A percentile compares a stretch with the other conserved stretches of the same genome.
These are phyloP conservation scores for Asteroscopus sphinx DNA, from an alignment of 2,888 invertebrate species.

Conservation along the genomic window DNA sequence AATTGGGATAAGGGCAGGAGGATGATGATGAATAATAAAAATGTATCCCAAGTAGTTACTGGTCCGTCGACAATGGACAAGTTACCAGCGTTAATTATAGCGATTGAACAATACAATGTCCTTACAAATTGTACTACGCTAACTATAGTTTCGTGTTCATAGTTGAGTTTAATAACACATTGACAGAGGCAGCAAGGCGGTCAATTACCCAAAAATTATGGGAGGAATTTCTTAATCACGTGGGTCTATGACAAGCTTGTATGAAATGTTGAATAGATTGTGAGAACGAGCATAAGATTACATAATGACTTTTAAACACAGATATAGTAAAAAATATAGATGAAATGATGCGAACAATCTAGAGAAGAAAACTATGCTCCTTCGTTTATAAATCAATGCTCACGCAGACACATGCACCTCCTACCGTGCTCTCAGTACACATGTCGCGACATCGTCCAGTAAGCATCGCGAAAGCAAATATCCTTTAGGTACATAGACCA, in stretches of 20 bases:
- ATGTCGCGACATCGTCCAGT: too few species aligned
- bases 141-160: slow-evolving; percentile 28
- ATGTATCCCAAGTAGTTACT: slow-evolving; percentile 5
- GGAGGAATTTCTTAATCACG: slow-evolving; percentile 38
- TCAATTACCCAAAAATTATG: slow-evolving; percentile 43
- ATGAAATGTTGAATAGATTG: background rate
- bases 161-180: slow-evolving; percentile 39
- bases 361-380: too few species aligned
- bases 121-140: slow-evolving; percentile 23
- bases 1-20: too few species aligned
- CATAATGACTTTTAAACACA: slow-evolving; percentile 2
- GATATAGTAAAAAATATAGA: too few species aligned
- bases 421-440: too few species aligned
- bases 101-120: slow-evolving; percentile 44
- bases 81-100: slow-evolving; percentile 39
- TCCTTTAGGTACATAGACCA: too few species aligned
- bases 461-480: too few species aligned
- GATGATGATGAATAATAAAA: slow-evolving; percentile 16
- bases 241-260: slow-evolving; percentile 14
- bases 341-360: too few species aligned
- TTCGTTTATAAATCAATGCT: too few species aligned
- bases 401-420: too few species aligned
- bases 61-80: slow-evolving; percentile 21
- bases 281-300: background rate
- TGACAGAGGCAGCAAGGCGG: slow-evolving; percentile 49